phyloP scores from a whole-genome alignment of 1,140 invertebrate genomes.

The Mercenaria mercenaria region DNA sequence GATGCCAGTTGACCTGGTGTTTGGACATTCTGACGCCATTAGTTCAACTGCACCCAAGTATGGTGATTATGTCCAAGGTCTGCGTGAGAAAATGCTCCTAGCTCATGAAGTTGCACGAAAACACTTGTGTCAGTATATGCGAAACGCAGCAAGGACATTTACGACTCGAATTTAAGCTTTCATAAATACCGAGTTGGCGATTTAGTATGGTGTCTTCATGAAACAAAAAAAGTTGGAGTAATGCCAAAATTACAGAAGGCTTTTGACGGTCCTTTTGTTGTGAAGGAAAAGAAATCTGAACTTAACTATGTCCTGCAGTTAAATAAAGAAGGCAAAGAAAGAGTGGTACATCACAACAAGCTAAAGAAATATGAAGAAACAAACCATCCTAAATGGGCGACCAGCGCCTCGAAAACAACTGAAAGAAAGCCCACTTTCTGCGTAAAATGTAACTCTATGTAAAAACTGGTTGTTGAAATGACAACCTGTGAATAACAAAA shows the following conservation, averaged over 20 bases:
- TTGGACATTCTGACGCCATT: background rate
- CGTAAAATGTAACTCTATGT: too few species aligned
- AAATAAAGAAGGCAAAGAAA: slow-evolving; percentile 26
- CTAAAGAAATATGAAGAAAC: slow-evolving; percentile 44
- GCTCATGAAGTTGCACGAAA: slow-evolving; percentile 34
- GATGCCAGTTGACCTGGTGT: slow-evolving; percentile 56
- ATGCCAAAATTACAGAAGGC: slow-evolving; percentile 19
- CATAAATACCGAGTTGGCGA: slow-evolving; percentile 38
- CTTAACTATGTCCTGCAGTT: slow-evolving; percentile 29
- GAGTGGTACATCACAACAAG: slow-evolving; percentile 48
- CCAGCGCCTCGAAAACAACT: too few species aligned
- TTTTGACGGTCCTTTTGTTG: slow-evolving; percentile 20
- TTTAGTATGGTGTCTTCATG: slow-evolving; percentile 41
- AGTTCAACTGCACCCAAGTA: background rate
- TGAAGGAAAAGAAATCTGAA: slow-evolving; percentile 26
- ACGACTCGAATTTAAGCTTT: slow-evolving; percentile 3
- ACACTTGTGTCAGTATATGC: background rate
- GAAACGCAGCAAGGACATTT: slow-evolving; percentile 22
- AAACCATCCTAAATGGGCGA: background rate
- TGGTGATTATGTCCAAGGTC: slow-evolving; percentile 23
- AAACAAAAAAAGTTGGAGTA: background rate
- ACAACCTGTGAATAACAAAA: too few species aligned
- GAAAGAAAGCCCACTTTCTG: too few species aligned
- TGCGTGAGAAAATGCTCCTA: background rate
- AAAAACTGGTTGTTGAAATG: too few species aligned